A percentile compares a stretch with the other conserved stretches of the same genome.
phyloP scores from a whole-genome alignment of 2,888 invertebrate genomes.

The Tethea ocularis region DNA sequence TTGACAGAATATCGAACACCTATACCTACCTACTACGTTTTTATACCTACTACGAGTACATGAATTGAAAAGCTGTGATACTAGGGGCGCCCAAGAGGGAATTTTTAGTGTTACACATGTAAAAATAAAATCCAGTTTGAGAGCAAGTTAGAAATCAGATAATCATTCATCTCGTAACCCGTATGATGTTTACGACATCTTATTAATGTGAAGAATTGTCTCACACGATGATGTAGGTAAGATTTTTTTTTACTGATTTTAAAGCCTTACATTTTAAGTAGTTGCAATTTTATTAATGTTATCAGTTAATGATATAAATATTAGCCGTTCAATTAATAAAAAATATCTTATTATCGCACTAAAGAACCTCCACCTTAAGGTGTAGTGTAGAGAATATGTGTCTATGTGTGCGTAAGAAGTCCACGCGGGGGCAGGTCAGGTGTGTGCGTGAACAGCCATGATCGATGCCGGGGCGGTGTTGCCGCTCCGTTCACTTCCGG shows the following conservation, averaged over 20 bases:
- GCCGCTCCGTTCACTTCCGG: constrained; percentile 87
- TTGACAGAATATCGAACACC: too few species aligned
- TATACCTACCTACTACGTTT: too few species aligned
- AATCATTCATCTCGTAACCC: too few species aligned
- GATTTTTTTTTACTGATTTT: neutral
- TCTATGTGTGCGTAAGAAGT: constrained; percentile 38
- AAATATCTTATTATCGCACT: neutral
- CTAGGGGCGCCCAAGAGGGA: too few species aligned
- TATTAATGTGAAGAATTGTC: too few species aligned
- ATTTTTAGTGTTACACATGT: too few species aligned
- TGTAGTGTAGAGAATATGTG: constrained; percentile 31
- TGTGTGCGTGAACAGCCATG: constrained; percentile 69
- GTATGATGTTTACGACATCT: too few species aligned
- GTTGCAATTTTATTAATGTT: neutral
- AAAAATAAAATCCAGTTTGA: too few species aligned
- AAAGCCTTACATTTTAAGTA: neutral
- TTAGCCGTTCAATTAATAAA: neutral
- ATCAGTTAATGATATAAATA: neutral
- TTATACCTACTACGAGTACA: too few species aligned
- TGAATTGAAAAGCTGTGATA: too few species aligned
- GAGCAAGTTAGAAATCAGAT: too few species aligned
- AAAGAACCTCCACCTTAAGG: constrained; percentile 35
- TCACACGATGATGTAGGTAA: too few species aligned
- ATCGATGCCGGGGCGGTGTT: constrained; percentile 86
- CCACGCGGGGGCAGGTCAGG: constrained; percentile 23